These are phyloP conservation scores for Axinella damicornis DNA, from an alignment of 37 sponge, comb jelly and placozoan genomes.

Conservation along the genomic window DNA sequence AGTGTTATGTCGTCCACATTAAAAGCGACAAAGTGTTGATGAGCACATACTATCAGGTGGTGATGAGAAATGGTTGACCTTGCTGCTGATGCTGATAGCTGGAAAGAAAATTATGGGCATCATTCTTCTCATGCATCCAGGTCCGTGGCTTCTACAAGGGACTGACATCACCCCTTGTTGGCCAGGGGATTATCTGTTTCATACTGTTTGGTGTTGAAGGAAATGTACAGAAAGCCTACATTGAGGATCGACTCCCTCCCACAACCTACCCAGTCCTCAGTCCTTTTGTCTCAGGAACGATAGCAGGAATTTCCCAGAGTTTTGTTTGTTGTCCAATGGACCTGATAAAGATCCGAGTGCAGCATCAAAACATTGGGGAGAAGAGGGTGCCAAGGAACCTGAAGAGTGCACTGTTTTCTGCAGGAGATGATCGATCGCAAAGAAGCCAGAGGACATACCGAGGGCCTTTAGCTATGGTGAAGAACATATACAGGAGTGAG, in stretches of 20 bases:
- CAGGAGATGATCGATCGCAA: no score
- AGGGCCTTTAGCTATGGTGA: not conserved
- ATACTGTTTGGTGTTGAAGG: not conserved
- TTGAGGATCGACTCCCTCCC: not conserved
- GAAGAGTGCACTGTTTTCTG: no score
- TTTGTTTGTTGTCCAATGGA: constrained; percentile 5
- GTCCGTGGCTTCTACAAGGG: not conserved
- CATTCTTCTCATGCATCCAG: no score
- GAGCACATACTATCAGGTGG: no score
- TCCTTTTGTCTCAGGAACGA: not conserved
- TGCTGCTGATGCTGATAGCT: no score
- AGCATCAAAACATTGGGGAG: not conserved
- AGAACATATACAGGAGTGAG: not conserved
- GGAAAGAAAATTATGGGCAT: no score
- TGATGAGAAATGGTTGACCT: no score
- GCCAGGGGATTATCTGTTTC: not conserved
- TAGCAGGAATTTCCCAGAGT: not conserved
- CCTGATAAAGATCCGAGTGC: not conserved
- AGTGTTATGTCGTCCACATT: no score
- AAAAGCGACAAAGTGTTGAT: no score
- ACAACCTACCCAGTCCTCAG: no score
- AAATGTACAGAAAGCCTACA: not conserved
- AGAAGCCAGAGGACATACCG: not conserved
- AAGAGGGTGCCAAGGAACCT: not conserved
- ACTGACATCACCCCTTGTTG: not conserved